These are phyloP conservation scores for Caenorhabditis parvicauda DNA, from an alignment of 2,888 invertebrate genomes.

Conservation along the genomic window DNA sequence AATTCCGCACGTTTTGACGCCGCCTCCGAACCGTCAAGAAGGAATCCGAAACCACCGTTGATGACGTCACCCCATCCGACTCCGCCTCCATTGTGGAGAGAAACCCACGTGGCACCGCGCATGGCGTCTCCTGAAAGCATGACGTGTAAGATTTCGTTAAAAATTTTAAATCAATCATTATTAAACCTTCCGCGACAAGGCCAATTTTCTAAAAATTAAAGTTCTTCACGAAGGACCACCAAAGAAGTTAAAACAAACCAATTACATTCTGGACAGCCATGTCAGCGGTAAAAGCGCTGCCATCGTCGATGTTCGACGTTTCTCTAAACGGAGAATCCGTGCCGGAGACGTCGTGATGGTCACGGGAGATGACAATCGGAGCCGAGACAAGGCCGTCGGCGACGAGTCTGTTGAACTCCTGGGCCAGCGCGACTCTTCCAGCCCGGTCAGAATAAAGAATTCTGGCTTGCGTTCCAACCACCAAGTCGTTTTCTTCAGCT, in stretches of 20 bases:
- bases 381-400: slow-evolving; percentile 62
- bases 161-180: background rate
- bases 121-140: slow-evolving; percentile 58
- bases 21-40: slow-evolving; percentile 69
- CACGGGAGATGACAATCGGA: slow-evolving; percentile 70
- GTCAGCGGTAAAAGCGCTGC: slow-evolving; percentile 70
- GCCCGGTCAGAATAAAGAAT: slow-evolving; percentile 71
- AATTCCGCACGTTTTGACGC: slow-evolving; percentile 65
- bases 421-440: slow-evolving; percentile 68
- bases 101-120: slow-evolving; percentile 72
- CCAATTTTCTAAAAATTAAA: background rate
- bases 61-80: slow-evolving; percentile 70
- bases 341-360: slow-evolving; percentile 72
- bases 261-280: slow-evolving; percentile 69
- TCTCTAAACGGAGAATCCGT: slow-evolving; percentile 70
- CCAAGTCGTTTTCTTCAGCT: slow-evolving; percentile 68
- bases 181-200: background rate
- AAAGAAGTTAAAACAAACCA: slow-evolving; percentile 35
- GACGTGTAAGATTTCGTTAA: background rate
- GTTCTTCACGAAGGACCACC: slow-evolving; percentile 39
- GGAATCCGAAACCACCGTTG: slow-evolving; percentile 71
- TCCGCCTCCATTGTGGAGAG: slow-evolving; percentile 64
- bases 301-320: slow-evolving; percentile 71
- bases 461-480: slow-evolving; percentile 65
- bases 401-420: slow-evolving; percentile 68